A percentile compares a stretch with the other conserved stretches of the same genome.
Evolutionary conservation across 2,797 vertebrate genomes (phyloP).

Genomic region (Psittacula derbiana): DNA sequence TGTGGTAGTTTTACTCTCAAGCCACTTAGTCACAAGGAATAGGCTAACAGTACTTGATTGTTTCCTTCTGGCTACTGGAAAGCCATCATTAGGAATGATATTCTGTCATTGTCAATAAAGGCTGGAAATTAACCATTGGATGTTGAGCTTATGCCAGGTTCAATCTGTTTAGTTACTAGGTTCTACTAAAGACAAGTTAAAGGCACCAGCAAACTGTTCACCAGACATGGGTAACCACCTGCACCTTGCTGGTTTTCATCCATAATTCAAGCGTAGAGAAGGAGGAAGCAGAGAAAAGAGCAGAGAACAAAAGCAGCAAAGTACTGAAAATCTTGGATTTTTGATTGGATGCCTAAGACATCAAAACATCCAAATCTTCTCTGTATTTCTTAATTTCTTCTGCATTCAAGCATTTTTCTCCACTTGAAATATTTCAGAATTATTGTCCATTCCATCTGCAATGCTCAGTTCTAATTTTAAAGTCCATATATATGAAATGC

Average conservation of each 20-base stretch:
- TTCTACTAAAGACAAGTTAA: not conserved
- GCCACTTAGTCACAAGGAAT: not conserved
- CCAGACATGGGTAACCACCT: not conserved
- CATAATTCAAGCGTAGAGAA: not conserved
- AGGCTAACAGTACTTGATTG: not conserved
- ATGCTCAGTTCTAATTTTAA: not conserved
- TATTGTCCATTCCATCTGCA: not conserved
- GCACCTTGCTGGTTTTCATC: not conserved
- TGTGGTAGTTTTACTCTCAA: not conserved
- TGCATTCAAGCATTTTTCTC: not conserved
- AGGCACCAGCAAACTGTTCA: not conserved
- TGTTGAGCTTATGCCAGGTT: not conserved
- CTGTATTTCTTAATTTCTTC: not conserved
- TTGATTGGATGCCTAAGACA: not conserved
- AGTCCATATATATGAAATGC: not conserved
- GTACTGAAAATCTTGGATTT: fast-evolving
- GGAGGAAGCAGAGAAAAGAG: not conserved
- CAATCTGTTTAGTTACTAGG: not conserved
- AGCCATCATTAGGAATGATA: not conserved
- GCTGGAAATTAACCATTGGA: not conserved
- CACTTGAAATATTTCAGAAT: not conserved
- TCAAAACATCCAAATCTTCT: not conserved
- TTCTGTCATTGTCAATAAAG: not conserved
- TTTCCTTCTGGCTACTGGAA: not conserved
- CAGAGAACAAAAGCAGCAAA: not conserved